A percentile compares a stretch with the other conserved stretches of the same genome.
These are phyloP conservation scores for Himalopsyche japonica DNA, from an alignment of 2,888 invertebrate species.

Conservation along the genomic window DNA sequence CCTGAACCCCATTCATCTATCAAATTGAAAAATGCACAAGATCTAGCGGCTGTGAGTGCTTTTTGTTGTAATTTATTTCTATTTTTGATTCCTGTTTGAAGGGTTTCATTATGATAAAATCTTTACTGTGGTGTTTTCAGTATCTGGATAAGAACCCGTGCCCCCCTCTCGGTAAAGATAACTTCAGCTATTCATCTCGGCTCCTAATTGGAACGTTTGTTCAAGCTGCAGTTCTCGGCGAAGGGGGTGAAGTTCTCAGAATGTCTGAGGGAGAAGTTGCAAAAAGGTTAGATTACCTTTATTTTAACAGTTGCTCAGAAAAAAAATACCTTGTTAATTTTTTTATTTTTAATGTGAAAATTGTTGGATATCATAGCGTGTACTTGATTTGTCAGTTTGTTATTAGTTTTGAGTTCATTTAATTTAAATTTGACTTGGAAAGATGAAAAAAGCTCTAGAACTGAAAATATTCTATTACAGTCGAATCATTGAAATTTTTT, in stretches of 20 bases:
- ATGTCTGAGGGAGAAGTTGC: constrained; percentile 82
- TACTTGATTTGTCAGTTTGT: too few species aligned
- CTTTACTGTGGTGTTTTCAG: constrained; percentile 52
- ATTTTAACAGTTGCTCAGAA: too few species aligned
- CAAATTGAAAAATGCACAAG: constrained; percentile 67
- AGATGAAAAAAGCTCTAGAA: too few species aligned
- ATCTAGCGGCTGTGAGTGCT: constrained; percentile 64
- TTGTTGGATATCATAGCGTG: too few species aligned
- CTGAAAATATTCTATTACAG: too few species aligned
- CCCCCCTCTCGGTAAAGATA: constrained; percentile 70
- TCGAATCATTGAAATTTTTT: too few species aligned
- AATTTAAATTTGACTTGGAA: too few species aligned
- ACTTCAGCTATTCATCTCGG: constrained; percentile 91
- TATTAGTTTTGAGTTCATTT: background rate
- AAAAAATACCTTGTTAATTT: too few species aligned
- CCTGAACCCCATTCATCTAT: constrained; percentile 63
- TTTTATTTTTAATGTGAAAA: too few species aligned
- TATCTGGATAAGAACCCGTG: constrained; percentile 73
- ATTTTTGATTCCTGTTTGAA: background rate
- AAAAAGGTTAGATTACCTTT: constrained; percentile 60
- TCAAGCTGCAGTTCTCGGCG: constrained; percentile 62
- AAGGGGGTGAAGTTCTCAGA: constrained; percentile 70
- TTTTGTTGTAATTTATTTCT: background rate
- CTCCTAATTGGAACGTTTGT: constrained; percentile 89
- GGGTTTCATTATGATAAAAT: background rate